Base-by-base conservation (phyloP, 2,888 invertebrate genomes). In the Callyntrura guangdongensis region DNA sequence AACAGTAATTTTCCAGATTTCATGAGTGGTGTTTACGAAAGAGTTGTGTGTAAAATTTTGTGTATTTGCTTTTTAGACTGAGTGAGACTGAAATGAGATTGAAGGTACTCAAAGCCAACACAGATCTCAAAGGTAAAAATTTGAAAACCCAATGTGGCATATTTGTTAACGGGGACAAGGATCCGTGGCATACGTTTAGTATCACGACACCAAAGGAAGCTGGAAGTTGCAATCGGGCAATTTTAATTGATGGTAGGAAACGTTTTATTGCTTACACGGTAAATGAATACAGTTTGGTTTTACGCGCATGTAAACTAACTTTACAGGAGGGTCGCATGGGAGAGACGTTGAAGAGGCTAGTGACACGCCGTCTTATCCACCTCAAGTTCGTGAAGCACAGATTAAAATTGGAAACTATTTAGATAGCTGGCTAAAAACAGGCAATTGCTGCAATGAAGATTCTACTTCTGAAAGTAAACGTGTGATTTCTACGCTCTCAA, bases 91-190 rank as follows among this genome's bases (percentile, higher is more conserved):
- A 84, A 81, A 91, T 89, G 89, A 53, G 86, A 17, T n/a, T 84
- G n/a, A 85, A 88, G 22, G 85, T 91, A 5, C 45, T 89, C 11
- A 53, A 88, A 27, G 49, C 89, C 1, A 91, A 91, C 49, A 85
- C 79, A 0, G 79, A 89, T 27, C 72, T 91, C 25, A 86, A 86
- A 64, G 91, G 91, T 9, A 91, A 91, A 20, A 8, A 17, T 9
- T 22, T 91, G 1, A 79, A 72, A 14, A 72, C 82, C 20, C 53
- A 91, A 59, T 91, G 91, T 47, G 91, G 86, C 1, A 87, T 91
- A 22, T 91, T 77, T 59, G 90, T 90, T 2, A 90, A 90, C 25
- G 91, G 91, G 45, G 84, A 83, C 22, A 79, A 81, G 8, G 91
- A 91, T 25, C 86, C 90, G n/a, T 90, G 82, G 84, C 87, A 90